A percentile compares a stretch with the other conserved stretches of the same genome.
phyloP scores from a whole-genome alignment of 2,888 invertebrate species.

The Caenorhabditis sp. region DNA sequence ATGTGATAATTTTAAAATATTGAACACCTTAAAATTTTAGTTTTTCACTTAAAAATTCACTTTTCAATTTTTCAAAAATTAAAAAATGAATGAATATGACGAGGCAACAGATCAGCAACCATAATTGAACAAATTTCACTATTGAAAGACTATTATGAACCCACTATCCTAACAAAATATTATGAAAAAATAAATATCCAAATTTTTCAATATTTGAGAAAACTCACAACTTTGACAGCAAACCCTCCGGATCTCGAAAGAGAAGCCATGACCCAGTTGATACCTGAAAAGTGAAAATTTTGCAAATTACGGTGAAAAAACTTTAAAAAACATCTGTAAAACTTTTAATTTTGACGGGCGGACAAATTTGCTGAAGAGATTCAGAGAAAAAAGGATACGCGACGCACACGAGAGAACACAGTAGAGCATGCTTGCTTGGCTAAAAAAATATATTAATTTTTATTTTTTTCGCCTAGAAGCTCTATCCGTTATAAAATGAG shows the following conservation, averaged over 20 bases:
- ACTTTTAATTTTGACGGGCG: slow-evolving; percentile 32
- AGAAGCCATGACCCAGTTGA: slow-evolving; percentile 54
- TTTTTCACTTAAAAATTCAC: too few relatives aligned
- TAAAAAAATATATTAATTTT: neutral
- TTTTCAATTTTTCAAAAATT: too few relatives aligned
- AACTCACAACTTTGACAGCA: slow-evolving; percentile 56
- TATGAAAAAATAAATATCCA: neutral
- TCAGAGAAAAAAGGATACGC: slow-evolving; percentile 28
- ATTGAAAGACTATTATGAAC: too few relatives aligned
- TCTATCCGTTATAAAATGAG: too few relatives aligned
- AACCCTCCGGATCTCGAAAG: slow-evolving; percentile 59
- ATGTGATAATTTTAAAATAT: too few relatives aligned
- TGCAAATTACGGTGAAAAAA: slow-evolving; percentile 10
- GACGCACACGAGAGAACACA: slow-evolving; percentile 25
- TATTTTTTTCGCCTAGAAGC: neutral
- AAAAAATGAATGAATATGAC: too few relatives aligned
- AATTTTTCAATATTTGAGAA: slow-evolving; percentile 3
- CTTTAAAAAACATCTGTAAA: slow-evolving; percentile 23
- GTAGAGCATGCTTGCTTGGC: slow-evolving; percentile 19
- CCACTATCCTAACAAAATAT: too few relatives aligned
- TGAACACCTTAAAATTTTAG: too few relatives aligned
- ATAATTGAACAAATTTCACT: too few relatives aligned
- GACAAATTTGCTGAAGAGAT: slow-evolving; percentile 31
- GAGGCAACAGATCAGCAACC: too few relatives aligned
- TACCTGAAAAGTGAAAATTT: slow-evolving; percentile 22